phyloP scores from a whole-genome alignment of 2,113 vertebrate genomes.

The Gadus macrocephalus region DNA sequence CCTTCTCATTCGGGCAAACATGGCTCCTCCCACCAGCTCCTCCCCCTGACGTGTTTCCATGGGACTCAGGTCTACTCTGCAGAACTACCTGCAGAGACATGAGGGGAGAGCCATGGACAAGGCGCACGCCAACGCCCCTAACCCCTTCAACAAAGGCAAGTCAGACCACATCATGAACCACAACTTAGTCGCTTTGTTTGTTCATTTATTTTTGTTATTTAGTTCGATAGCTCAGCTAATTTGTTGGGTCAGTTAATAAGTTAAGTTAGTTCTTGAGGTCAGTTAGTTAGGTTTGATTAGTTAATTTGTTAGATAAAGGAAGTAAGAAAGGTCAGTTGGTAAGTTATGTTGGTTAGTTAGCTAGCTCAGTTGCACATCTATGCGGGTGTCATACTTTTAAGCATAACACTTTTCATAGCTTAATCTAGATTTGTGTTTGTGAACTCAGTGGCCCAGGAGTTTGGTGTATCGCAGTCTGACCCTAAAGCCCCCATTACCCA shows the following conservation, averaged over 20 bases:
- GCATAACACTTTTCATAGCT: too few species aligned
- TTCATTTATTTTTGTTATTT: too few species aligned
- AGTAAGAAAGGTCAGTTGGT: neutral
- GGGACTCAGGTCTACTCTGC: slow-evolving; percentile 80
- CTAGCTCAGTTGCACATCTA: too few species aligned
- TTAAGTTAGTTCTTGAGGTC: neutral
- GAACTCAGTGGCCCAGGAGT: slow-evolving; percentile 77
- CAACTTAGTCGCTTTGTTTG: neutral
- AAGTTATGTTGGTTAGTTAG: too few species aligned
- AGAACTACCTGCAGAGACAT: slow-evolving; percentile 85
- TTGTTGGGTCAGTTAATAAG: too few species aligned
- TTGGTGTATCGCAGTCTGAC: slow-evolving; percentile 64
- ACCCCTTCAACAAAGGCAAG: slow-evolving; percentile 86
- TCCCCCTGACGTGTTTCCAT: neutral
- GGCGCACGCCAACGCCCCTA: slow-evolving; percentile 28
- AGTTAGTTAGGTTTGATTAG: neutral
- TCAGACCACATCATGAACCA: neutral
- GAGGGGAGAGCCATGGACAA: slow-evolving; percentile 60
- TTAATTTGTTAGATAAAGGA: neutral
- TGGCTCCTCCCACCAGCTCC: neutral
- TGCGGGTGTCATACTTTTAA: too few species aligned
- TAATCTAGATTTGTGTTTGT: neutral
- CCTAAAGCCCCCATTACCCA: slow-evolving; percentile 34
- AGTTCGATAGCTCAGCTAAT: too few species aligned
- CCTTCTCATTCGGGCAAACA: too few species aligned